phyloP scores from a whole-genome alignment of 2,888 invertebrate genomes.

The Salticus scenicus region DNA sequence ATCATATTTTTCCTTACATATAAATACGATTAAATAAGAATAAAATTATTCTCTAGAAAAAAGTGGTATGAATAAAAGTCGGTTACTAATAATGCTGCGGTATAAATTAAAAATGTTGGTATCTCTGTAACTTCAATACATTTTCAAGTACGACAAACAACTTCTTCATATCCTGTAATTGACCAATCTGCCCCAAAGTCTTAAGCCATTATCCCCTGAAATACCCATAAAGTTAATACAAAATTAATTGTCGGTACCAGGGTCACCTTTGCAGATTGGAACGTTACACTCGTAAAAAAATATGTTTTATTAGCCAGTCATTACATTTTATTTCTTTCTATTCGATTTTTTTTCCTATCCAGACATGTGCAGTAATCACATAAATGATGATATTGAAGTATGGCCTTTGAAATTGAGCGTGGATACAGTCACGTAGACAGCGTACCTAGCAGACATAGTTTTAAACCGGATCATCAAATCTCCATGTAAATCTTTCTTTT shows the following conservation, averaged over 20 bases:
- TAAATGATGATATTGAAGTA: background rate
- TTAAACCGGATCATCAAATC: background rate
- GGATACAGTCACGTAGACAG: background rate
- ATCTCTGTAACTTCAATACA: too few relatives aligned
- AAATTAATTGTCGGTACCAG: too few relatives aligned
- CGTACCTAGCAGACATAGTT: constrained; percentile 5
- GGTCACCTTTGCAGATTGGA: background rate
- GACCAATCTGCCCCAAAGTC: too few relatives aligned
- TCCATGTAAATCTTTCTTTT: background rate
- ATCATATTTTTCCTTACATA: too few relatives aligned
- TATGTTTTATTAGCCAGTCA: background rate
- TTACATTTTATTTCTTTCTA: background rate
- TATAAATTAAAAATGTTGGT: too few relatives aligned
- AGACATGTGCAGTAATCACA: background rate
- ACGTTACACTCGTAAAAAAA: background rate
- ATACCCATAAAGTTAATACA: background rate
- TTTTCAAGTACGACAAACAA: too few relatives aligned
- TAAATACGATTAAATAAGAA: too few relatives aligned
- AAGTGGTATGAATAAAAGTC: too few relatives aligned
- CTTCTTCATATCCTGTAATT: too few relatives aligned
- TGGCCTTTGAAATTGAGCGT: background rate
- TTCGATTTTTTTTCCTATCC: background rate
- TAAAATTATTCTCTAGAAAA: too few relatives aligned
- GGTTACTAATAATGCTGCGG: too few relatives aligned
- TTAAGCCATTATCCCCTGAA: background rate